Conservation (phyloP, 2,113 vertebrate genomes). For the Heterotis niloticus region DNA sequence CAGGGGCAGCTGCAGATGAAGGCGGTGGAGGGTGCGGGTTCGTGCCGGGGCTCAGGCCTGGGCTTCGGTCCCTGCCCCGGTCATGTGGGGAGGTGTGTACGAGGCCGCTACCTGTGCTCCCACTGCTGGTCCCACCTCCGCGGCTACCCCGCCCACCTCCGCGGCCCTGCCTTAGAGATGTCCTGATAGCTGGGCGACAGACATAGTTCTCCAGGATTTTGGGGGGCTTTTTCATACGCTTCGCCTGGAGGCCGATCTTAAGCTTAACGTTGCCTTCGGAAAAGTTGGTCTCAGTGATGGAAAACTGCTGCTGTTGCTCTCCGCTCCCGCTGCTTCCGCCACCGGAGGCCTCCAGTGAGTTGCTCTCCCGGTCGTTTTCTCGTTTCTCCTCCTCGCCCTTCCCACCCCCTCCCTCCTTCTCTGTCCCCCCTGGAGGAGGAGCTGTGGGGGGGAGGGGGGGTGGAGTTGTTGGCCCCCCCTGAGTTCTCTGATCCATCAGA, state of each 20-base stretch:
- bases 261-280: slow-evolving; percentile 90
- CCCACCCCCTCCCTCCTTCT: slow-evolving; percentile 65
- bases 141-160: slow-evolving; percentile 52
- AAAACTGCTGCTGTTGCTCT: slow-evolving; percentile 67
- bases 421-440: slow-evolving; percentile 54
- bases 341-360: slow-evolving; percentile 26
- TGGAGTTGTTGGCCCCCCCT: slow-evolving; percentile 60
- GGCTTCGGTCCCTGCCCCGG: slow-evolving; percentile 57
- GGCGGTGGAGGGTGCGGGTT: slow-evolving; percentile 44
- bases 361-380: slow-evolving; percentile 61
- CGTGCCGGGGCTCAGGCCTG: slow-evolving; percentile 37
- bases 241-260: slow-evolving; percentile 94
- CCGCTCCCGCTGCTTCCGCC: slow-evolving; percentile 42
- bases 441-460: slow-evolving; percentile 55
- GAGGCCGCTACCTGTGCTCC: slow-evolving; percentile 37
- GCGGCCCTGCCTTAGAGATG: slow-evolving; percentile 72
- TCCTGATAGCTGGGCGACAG: slow-evolving; percentile 90
- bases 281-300: slow-evolving; percentile 89
- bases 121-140: slow-evolving; percentile 41
- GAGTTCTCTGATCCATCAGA: slow-evolving; percentile 70
- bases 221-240: slow-evolving; percentile 94
- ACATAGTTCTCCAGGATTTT: slow-evolving; percentile 97
- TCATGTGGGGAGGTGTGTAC: slow-evolving; percentile 49
- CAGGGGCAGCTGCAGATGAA: slow-evolving; percentile 40
- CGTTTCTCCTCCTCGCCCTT: slow-evolving; percentile 68